A percentile compares a stretch with the other conserved stretches of the same genome.
Conservation (phyloP, 2,113 vertebrate genomes). For the Forbesichthys papilliferus region DNA sequence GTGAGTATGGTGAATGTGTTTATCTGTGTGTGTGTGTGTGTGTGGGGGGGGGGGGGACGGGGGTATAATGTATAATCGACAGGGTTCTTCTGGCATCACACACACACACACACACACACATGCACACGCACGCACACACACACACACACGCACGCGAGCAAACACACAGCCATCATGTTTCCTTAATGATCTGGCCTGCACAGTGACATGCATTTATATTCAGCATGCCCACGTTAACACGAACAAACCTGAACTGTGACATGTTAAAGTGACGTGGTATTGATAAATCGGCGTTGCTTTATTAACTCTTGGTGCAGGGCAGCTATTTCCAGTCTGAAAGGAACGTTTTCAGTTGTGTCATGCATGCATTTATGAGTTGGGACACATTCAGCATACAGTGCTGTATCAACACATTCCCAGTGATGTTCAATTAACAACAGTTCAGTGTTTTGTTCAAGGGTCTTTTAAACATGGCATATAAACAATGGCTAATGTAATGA, state of each 20-base stretch:
- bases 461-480: not conserved
- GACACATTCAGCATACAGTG: slow-evolving; percentile 7
- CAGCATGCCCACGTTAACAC: too few species aligned
- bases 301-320: too few species aligned
- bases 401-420: not conserved
- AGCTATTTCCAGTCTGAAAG: too few species aligned
- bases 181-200: too few species aligned
- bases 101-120: not conserved
- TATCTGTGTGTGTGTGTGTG: not conserved
- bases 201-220: too few species aligned
- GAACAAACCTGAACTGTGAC: too few species aligned
- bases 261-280: too few species aligned
- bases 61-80: slow-evolving; percentile 28
- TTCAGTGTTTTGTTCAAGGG: not conserved
- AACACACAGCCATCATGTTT: not conserved
- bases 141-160: not conserved
- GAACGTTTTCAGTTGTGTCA: too few species aligned
- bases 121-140: not conserved
- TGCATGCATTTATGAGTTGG: too few species aligned
- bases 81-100: slow-evolving; percentile 43
- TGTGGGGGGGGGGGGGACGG: not conserved
- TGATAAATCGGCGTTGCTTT: too few species aligned
- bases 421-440: not conserved
- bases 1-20: not conserved
- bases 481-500: not conserved